A percentile compares a stretch with the other conserved stretches of the same genome.
These are phyloP conservation scores for Linnaemya vulpina DNA, from an alignment of 2,888 invertebrate species.

Conservation along the genomic window DNA sequence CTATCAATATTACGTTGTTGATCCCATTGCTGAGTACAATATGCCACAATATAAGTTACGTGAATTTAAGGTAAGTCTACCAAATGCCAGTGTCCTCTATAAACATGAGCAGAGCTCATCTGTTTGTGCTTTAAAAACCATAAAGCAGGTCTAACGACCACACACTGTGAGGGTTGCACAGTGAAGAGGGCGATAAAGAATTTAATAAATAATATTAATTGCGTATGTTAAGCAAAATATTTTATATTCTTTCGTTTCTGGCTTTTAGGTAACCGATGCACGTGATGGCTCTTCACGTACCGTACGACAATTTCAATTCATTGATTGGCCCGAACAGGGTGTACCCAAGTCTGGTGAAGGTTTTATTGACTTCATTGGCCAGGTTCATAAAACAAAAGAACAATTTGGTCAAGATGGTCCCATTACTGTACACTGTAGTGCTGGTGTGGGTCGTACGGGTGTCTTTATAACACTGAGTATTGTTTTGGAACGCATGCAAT, in stretches of 20 bases:
- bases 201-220: slow-evolving; percentile 49
- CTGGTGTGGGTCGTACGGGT: slow-evolving; percentile 99
- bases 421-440: slow-evolving; percentile 99
- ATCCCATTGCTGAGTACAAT: slow-evolving; percentile 99
- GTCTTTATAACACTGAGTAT: slow-evolving; percentile 99
- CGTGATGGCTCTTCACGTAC: slow-evolving; percentile 98
- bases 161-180: slow-evolving; percentile 1
- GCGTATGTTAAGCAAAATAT: slow-evolving; percentile 39
- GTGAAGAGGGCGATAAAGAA: not conserved
- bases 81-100: not conserved
- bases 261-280: slow-evolving; percentile 93
- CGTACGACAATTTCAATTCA: slow-evolving; percentile 97
- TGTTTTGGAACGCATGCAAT: slow-evolving; percentile 99
- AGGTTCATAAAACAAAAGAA: slow-evolving; percentile 99
- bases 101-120: slow-evolving; percentile 1
- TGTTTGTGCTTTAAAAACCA: not conserved
- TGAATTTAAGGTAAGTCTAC: slow-evolving; percentile 92
- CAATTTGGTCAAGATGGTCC: slow-evolving; percentile 99
- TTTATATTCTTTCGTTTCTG: not conserved
- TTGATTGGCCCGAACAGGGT: slow-evolving; percentile 98
- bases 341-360: slow-evolving; percentile 99
- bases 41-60: slow-evolving; percentile 99
- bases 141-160: not conserved
- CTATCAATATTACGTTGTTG: slow-evolving; percentile 99
- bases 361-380: slow-evolving; percentile 99